Percentiles rank a stretch among this genome's conserved stretches.
Evolutionary conservation across 2,888 invertebrate genomes (phyloP).

Genomic region (Vanessa cardui): DNA sequence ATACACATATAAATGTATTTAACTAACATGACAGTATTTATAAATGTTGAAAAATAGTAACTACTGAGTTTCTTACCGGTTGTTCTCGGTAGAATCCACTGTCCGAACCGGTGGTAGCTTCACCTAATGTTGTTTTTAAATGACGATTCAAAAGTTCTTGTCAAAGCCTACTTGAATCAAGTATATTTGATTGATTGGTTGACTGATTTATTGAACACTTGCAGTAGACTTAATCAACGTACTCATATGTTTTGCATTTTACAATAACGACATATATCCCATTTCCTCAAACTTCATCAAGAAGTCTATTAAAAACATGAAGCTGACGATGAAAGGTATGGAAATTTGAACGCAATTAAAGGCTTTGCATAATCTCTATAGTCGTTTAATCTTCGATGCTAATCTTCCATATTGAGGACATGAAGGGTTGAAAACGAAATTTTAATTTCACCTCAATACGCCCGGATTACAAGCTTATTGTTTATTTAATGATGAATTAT

Average conservation of each 20-base stretch:
- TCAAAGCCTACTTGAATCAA: too few species aligned
- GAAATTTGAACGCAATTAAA: conserved; percentile 37
- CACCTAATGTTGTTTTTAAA: too few species aligned
- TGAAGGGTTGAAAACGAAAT: conserved; percentile 23
- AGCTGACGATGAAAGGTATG: conserved; percentile 32
- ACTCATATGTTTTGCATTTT: neutral
- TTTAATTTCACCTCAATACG: conserved; percentile 18
- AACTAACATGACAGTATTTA: too few species aligned
- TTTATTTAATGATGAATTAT: conserved; percentile 1
- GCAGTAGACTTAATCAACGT: too few species aligned
- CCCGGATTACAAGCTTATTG: neutral
- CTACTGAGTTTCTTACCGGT: too few species aligned
- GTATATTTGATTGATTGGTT: too few species aligned
- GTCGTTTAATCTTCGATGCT: conserved; percentile 30
- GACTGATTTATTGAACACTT: too few species aligned
- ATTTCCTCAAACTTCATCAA: conserved; percentile 7
- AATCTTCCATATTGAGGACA: conserved; percentile 33
- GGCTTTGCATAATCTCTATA: conserved; percentile 36
- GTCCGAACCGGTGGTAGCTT: too few species aligned
- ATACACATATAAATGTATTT: too few species aligned
- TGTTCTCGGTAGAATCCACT: too few species aligned
- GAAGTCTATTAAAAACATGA: conserved; percentile 21
- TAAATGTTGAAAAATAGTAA: too few species aligned
- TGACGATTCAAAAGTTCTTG: too few species aligned
- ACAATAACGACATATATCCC: neutral